Base-by-base conservation (phyloP, 1,140 invertebrate species). In the Cydia splendana region DNA sequence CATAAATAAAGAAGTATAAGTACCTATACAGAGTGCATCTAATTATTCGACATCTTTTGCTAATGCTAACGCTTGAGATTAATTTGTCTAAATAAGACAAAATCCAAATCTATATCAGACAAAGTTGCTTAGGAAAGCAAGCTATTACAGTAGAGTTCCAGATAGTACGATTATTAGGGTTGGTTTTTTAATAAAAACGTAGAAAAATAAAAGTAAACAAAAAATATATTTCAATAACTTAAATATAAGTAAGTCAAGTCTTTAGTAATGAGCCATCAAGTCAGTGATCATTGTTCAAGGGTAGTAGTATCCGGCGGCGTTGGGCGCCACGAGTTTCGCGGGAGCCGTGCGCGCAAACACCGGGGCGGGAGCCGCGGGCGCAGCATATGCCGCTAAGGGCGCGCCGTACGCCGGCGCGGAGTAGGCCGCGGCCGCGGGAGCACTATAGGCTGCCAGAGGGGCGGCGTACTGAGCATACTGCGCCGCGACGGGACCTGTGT, bases 201-300 rank as follows among this genome's bases (percentile, higher is more conserved):
- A 86, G 77, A 42, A 42, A 74, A 53, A 18, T 74, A 74, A 28
- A 62, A 74, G 48, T 53, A 74, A 45, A 51, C 45, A 74, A 74
- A 74, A 74, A 18, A 15, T 74, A 74, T 74, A 74, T 74, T 74
- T 74, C 48, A 51, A 51, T 51, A 74, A 74, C 42, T 53, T 90
- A 88, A 89, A 84, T 88, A 90, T 85, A 90, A 83, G 83, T 85
- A 90, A 83, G 83, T 83, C 82, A 88, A 89, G 88, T 89, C 88
- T 89, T 88, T 85, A 76, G 57, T 78, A 84, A 81, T 85, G 81
- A 81, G 84, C 80, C 84, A 80, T 82, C 77, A 80, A 85, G 75
- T 82, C 77, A 53, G 65, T 77, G 51, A 65, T 82, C 45, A 78
- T 79, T 20, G 81, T 65, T 85, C 81, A 90, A 81, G 89, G 88